Evolutionary conservation across 2,113 vertebrate species (phyloP).

Genomic region (Gallinago jamesoni): DNA sequence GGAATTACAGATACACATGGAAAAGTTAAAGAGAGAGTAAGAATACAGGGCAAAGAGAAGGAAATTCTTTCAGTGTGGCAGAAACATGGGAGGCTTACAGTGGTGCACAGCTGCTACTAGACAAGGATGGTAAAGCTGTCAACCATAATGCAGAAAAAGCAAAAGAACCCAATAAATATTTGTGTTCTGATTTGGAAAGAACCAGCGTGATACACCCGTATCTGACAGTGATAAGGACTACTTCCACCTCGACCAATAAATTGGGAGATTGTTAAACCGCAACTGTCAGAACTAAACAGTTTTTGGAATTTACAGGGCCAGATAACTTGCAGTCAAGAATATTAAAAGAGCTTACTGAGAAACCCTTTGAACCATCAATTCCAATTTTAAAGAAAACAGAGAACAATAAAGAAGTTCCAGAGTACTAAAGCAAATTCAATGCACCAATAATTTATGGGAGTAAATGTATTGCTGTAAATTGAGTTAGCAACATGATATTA

Average conservation of each 20-base stretch:
- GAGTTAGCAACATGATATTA: not conserved
- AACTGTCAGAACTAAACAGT: not conserved
- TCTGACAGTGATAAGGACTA: not conserved
- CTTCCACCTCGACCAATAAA: not conserved
- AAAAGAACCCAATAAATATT: not conserved
- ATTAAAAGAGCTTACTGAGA: not conserved
- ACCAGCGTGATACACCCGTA: rapidly evolving
- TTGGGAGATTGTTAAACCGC: not conserved
- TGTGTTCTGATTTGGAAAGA: not conserved
- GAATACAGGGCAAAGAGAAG: not conserved
- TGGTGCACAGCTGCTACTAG: not conserved
- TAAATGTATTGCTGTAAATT: not conserved
- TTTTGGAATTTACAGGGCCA: not conserved
- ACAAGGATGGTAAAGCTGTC: not conserved
- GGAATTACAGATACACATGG: not conserved
- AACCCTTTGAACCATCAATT: not conserved
- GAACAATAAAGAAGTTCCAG: not conserved
- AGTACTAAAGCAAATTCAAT: not conserved
- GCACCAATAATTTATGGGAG: not conserved
- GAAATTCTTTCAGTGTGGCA: not conserved
- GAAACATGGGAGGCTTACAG: not conserved
- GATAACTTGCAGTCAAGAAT: not conserved
- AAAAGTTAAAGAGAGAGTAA: not conserved
- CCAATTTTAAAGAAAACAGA: not conserved
- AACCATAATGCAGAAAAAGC: not conserved